phyloP scores from a whole-genome alignment of 2,113 vertebrate genomes.

The crab-eating macaque (Macaca fascicularis) region T2T-MFA8v1.1 NC_088375.1:2835501-2836000 shows the following conservation, averaged over 20 bases:
- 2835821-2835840: neutral
- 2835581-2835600: neutral
- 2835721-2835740: neutral
- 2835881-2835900: neutral
- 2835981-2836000: neutral
- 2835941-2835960: neutral
- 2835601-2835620: neutral
- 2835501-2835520: neutral
- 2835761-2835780: neutral
- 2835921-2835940: neutral
- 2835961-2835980: neutral
- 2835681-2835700: neutral
- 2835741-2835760: neutral
- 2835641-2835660: neutral
- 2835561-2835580: neutral
- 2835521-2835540: neutral
- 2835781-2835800: neutral
- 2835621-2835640: neutral
- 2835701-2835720: neutral
- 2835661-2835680: neutral
- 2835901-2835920: neutral
- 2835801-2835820: neutral
- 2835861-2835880: neutral
- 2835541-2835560: neutral
- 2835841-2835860: neutral